Percentiles rank a stretch among this genome's conserved stretches.
Conservation (phyloP, 2,888 invertebrate species). For the Blastobasis lacticolella region DNA sequence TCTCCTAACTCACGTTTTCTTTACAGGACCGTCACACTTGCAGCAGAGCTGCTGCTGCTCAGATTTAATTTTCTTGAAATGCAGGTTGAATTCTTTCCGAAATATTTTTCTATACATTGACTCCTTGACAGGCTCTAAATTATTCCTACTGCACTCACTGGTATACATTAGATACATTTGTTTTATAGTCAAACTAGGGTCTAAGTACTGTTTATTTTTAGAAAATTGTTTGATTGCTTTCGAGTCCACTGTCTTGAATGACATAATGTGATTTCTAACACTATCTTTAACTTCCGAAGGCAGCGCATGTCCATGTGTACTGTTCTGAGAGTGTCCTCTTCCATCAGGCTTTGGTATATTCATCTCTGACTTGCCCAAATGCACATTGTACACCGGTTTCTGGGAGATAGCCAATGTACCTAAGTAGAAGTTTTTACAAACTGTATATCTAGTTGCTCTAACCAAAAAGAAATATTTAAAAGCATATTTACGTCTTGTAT, state of each 20-base stretch:
- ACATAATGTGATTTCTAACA: slow-evolving; percentile 52
- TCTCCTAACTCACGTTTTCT: slow-evolving; percentile 34
- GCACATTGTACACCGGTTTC: slow-evolving; percentile 63
- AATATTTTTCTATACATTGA: slow-evolving; percentile 67
- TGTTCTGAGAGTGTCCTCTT: slow-evolving; percentile 48
- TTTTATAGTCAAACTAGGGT: slow-evolving; percentile 45
- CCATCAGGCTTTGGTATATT: slow-evolving; percentile 65
- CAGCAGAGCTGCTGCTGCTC: slow-evolving; percentile 41
- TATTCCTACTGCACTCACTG: slow-evolving; percentile 41
- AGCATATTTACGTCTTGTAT: slow-evolving; percentile 44
- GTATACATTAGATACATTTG: slow-evolving; percentile 58
- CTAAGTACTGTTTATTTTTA: slow-evolving; percentile 52
- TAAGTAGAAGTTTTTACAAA: slow-evolving; percentile 64
- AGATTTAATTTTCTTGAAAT: slow-evolving; percentile 46
- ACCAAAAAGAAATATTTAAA: slow-evolving; percentile 61
- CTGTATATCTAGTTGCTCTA: slow-evolving; percentile 43
- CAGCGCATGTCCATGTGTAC: slow-evolving; percentile 36
- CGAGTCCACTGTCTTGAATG: slow-evolving; percentile 45
- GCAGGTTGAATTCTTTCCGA: slow-evolving; percentile 55
- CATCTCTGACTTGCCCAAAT: slow-evolving; percentile 55
- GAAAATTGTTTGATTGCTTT: slow-evolving; percentile 49
- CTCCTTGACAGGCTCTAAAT: slow-evolving; percentile 44
- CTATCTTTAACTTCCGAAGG: slow-evolving; percentile 49
- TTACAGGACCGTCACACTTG: slow-evolving; percentile 51
- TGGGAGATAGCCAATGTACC: slow-evolving; percentile 64